phyloP scores from a whole-genome alignment of 2,113 vertebrate species.

The Merops nubicus region DNA sequence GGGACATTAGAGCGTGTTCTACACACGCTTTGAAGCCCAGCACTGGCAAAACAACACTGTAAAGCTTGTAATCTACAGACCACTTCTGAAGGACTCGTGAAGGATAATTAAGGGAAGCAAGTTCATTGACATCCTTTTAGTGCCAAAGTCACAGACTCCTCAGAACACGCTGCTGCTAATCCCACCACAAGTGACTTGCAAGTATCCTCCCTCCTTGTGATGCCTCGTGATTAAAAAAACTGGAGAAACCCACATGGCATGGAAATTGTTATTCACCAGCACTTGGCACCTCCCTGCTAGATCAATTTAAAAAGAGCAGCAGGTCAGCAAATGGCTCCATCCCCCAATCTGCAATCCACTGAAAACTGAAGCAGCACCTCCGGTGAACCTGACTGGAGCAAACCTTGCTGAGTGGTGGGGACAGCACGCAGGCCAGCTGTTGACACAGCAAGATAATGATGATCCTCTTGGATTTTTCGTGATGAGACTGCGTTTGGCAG shows the following conservation, averaged over 20 bases:
- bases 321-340: neutral
- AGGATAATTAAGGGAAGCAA: neutral
- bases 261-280: neutral
- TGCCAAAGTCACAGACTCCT: neutral
- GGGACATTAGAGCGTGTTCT: accelerated
- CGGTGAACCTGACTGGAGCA: neutral
- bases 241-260: neutral
- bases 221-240: neutral
- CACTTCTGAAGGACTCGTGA: neutral
- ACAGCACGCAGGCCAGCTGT: neutral
- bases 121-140: neutral
- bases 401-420: neutral
- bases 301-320: neutral
- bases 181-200: neutral
- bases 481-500: slow-evolving; percentile 27
- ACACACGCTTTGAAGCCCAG: neutral
- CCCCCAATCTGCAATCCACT: neutral
- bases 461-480: slow-evolving; percentile 39
- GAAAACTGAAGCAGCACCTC: neutral
- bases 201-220: neutral
- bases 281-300: neutral
- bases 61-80: neutral
- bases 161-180: neutral
- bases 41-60: neutral
- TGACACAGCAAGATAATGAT: slow-evolving; percentile 58